Evolutionary conservation across 2,113 vertebrate species (phyloP), one percentile per base, ranked within the genome.

Genomic region (Spilogale gracilis): DNA sequence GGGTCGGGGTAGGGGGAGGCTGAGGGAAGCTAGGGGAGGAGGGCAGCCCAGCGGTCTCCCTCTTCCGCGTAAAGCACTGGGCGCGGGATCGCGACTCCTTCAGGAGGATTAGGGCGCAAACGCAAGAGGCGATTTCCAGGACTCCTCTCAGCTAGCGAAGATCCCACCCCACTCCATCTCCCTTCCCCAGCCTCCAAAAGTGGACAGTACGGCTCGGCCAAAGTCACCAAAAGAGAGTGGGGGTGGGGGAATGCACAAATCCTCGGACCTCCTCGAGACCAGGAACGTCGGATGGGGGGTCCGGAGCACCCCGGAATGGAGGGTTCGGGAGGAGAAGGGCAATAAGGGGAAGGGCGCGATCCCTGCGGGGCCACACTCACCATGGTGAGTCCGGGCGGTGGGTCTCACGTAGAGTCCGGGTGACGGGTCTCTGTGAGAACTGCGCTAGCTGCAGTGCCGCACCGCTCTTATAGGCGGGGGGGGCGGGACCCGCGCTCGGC

Each of bases 341-440:
- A 92, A 10, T 10, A n/a, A 48, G 32, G 54, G 87, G 21, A n/a
- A 32, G 0, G 58, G 23, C 6, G 13, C 48, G 85, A 48, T 23
- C 18, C 48, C 45, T 7, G 67, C 1, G 52, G 94, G 87, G 95
- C 74, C 80, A 80, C 98, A 97, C 97, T 98, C 96, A 98, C 98
- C 98, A 98, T 98, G 97, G 89, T 85, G 96, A 95, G 71, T 96
- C 96, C 27, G 38, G 83, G 87, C 5, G 73, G 87, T 97, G 78
- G 65, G 96, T 98, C 98, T 98, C 98, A 98, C 98, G 96, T 89
- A 25, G 98, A 98, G 98, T 98, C 96, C 25, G 97, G 83, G 98
- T 45, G 96, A 98, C 98, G 96, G 76, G 93, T 95, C 98, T 98
- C 98, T 5, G 97, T 98, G 98, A 98, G 98, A 98, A 97, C 96